Evolutionary conservation across 2,797 vertebrate species (phyloP), one percentile per base, ranked within the genome.

Genomic region (Channallabes apus): DNA sequence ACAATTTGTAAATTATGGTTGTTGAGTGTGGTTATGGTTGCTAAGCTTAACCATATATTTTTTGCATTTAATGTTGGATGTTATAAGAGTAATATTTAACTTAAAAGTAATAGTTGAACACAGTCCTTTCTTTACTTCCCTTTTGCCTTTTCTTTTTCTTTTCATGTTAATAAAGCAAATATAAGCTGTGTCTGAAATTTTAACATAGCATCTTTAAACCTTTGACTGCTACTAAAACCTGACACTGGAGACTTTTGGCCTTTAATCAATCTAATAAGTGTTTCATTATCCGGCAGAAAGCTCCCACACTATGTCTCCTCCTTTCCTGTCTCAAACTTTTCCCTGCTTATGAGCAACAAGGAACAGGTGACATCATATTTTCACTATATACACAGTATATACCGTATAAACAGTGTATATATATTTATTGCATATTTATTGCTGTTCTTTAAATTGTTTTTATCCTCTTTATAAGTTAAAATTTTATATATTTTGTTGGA

Each of bases 251-350:
- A 64, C 14, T 62, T 78, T 64, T 64, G 20, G 7, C 27, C 24
- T 1, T 15, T 24, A 58, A 41, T 79, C 35, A 65, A 35, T 20
- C n/a, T 81, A 81, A 81, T 17, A 54, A 71, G 22, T 81, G 69
- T 78, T 54, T 79, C 5, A 78, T 86, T 86, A 82, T 29, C 68
- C 80, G 62, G 56, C 91, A 97, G 96, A 92, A 67, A 3, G 5
- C 1, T 22, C 41, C 93, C 95, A 6, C 94, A 94, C 6, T 91
- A 93, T 29, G 82, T 93, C 59, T 97, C 96, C 86, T 96, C 96
- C 69, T 96, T 96, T 87, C 97, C 97, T 35, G 83, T 95, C 51
- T 96, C 97, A 85, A 98, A 98, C 75, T 85, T 98, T 76, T 96
- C 97, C 6, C 93, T 98, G 82, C 91, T 95, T 83, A 96, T 87